Conservation (phyloP, 2,797 vertebrate species). For the Lemur catta region DNA sequence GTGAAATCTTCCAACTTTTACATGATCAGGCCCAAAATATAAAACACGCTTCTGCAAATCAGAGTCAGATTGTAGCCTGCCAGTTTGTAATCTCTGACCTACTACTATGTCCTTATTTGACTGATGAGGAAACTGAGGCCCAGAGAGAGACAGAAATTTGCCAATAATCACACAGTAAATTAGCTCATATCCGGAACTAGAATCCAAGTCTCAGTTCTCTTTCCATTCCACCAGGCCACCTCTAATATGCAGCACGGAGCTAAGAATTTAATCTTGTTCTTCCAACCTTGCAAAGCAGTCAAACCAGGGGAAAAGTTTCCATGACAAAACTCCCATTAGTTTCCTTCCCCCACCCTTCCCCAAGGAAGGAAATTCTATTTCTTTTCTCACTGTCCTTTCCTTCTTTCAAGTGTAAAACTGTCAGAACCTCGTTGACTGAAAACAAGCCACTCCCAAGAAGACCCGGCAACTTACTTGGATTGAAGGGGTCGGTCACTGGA, state of each 20-base stretch:
- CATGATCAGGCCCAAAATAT: background rate
- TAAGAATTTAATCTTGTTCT: background rate
- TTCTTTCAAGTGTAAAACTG: background rate
- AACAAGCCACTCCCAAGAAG: background rate
- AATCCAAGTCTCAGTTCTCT: background rate
- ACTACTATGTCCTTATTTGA: background rate
- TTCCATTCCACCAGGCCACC: no score
- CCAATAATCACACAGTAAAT: background rate
- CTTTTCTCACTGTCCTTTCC: background rate
- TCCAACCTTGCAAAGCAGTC: background rate
- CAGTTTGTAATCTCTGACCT: background rate
- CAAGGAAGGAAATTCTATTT: background rate
- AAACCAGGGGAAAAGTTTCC: background rate
- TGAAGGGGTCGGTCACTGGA: conserved; percentile 83
- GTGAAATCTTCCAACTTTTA: background rate
- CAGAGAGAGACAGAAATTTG: background rate
- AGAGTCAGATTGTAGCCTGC: background rate
- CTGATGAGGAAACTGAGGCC: background rate
- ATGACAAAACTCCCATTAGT: accelerated
- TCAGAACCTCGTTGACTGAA: background rate
- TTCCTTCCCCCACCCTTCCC: no score
- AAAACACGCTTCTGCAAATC: background rate
- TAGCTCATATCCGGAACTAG: background rate
- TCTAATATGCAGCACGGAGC: background rate
- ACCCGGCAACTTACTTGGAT: conserved; percentile 79